Base-by-base conservation (phyloP, 2,113 vertebrate genomes). In the Trogon melanurus region DNA sequence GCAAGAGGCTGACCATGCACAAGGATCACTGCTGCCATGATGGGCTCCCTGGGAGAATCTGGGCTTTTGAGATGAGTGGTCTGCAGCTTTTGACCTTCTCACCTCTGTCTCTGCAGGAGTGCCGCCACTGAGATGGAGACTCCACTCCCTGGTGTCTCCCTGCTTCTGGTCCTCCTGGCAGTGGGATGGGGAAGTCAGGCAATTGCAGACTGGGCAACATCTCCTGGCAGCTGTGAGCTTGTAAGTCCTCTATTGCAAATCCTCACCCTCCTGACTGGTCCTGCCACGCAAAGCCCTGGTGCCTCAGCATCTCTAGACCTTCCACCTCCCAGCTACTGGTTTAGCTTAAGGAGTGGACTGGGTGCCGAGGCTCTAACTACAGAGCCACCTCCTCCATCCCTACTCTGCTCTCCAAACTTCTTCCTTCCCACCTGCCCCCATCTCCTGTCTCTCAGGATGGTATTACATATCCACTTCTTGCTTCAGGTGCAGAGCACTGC, bases 401-500 rank as follows among this genome's bases (percentile, higher is more conserved):
- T 29, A 3, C 26, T 38, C n/a, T 88, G 30, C 47, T 82, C 18
- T 47, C 64, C 26, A 57, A 12, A 66, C 14, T 38, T 54, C 16
- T 87, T 12, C 44, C 44, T 79, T 32, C 47, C 69, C 38, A 17
- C 32, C 32, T 75, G 6, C 13, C 30, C 30, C 15, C 11, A 44
- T 13, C 61, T 76, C 25, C 64, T 3, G 2, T 23, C 27, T 56
- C 73, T 61, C 44, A 32, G 1, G 4, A 44, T 6, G 2, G 65
- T 57, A 6, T 96, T 73, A 62, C 0, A 0, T 75, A 34, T 94
- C n/a, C 76, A n/a, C 93, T 79, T 95, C 79, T 76, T 96, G 17
- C 51, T 94, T 21, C 95, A 99, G 99, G 94, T 97, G 85, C 98
- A 98, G 91, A 96, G 89, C 95, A 94, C 94, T 0, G 95, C 96